phyloP scores from a whole-genome alignment of 1,140 invertebrate genomes.

The Bathynomus jamesi region DNA sequence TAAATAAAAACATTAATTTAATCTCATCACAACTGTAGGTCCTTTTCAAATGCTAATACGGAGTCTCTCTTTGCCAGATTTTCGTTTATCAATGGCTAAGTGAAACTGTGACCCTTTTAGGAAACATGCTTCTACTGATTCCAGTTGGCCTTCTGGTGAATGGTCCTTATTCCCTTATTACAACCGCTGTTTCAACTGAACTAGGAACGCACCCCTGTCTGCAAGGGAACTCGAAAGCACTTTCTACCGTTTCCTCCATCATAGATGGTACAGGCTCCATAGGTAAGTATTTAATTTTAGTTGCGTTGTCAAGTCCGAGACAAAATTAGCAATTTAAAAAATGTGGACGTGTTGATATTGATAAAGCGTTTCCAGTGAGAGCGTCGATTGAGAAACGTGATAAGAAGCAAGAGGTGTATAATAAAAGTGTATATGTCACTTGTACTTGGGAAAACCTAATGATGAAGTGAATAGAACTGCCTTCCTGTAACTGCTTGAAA shows the following conservation, averaged over 20 bases:
- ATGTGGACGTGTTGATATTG: neutral
- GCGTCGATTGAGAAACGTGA: neutral
- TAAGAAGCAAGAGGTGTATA: neutral
- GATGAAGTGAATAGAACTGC: neutral
- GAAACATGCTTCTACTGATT: slow-evolving; percentile 64
- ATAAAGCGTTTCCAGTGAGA: neutral
- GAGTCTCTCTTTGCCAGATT: slow-evolving; percentile 56
- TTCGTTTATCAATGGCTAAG: slow-evolving; percentile 68
- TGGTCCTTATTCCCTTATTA: slow-evolving; percentile 91
- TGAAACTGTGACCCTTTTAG: slow-evolving; percentile 47
- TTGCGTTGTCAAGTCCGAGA: neutral
- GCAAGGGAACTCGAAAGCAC: slow-evolving; percentile 72
- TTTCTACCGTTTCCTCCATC: slow-evolving; percentile 92
- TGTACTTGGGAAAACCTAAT: neutral
- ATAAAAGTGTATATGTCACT: neutral
- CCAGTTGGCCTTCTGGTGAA: slow-evolving; percentile 78
- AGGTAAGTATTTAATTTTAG: slow-evolving; percentile 19
- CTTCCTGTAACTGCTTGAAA: too few species aligned
- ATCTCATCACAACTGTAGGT: too few species aligned
- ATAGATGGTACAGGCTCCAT: slow-evolving; percentile 73
- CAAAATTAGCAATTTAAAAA: neutral
- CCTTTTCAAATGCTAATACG: too few species aligned
- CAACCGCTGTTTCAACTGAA: slow-evolving; percentile 90
- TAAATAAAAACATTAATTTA: too few species aligned
- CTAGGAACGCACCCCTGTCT: slow-evolving; percentile 79